phyloP scores from a whole-genome alignment of 2,797 vertebrate species.

The Buceros bicornis region DNA sequence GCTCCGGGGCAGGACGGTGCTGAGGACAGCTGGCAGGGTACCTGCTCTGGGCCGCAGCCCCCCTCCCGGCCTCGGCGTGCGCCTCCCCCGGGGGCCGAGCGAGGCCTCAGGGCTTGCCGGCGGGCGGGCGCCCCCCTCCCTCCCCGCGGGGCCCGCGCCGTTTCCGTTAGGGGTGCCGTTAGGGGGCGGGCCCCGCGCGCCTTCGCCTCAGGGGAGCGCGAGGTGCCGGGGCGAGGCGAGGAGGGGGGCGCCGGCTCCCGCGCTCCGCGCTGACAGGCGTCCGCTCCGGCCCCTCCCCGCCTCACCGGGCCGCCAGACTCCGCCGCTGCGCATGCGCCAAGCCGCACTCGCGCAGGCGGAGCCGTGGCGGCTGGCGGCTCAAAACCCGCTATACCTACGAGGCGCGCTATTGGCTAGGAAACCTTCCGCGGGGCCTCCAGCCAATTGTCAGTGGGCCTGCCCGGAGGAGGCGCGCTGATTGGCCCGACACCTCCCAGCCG shows the following conservation, averaged over 20 bases:
- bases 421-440: no score
- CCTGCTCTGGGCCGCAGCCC: neutral
- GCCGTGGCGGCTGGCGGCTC: no score
- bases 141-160: neutral
- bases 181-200: neutral
- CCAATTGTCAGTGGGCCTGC: no score
- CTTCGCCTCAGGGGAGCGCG: neutral
- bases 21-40: neutral
- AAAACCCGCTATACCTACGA: no score
- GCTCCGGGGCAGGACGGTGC: neutral
- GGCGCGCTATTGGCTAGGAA: no score
- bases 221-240: neutral
- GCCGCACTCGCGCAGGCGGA: no score
- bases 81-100: neutral
- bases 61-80: no score
- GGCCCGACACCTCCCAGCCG: no score
- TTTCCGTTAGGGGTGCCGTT: neutral
- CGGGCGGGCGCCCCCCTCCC: neutral
- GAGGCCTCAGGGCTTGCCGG: neutral
- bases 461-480: no score
- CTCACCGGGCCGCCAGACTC: no score
- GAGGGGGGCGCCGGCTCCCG: neutral
- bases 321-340: no score
- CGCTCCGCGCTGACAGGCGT: neutral
- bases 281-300: neutral